Evolutionary conservation across 2,888 invertebrate species (phyloP).

Genomic region (Cheilosia grossa): DNA sequence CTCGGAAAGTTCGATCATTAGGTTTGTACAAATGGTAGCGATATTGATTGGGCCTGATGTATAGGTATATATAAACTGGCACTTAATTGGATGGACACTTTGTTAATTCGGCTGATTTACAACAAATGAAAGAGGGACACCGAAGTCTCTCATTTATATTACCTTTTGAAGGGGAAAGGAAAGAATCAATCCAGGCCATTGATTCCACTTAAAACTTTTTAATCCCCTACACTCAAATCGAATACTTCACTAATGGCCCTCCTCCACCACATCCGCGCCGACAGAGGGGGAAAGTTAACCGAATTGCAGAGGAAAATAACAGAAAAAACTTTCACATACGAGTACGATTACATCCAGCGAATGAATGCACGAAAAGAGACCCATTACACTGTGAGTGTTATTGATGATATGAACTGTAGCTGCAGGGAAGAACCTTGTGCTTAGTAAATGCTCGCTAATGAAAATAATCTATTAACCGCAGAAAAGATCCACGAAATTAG

Average conservation of each 20-base stretch:
- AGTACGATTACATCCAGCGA: background rate
- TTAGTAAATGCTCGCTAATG: slow-evolving; percentile 41
- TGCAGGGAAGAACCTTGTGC: slow-evolving; percentile 1
- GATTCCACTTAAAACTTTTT: slow-evolving; percentile 71
- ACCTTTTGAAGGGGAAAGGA: slow-evolving; percentile 14
- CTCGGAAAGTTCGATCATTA: slow-evolving; percentile 46
- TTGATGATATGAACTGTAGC: slow-evolving; percentile 23
- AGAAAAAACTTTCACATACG: slow-evolving; percentile 24
- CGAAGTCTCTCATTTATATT: background rate
- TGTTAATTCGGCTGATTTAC: slow-evolving; percentile 49
- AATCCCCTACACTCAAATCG: slow-evolving; percentile 56
- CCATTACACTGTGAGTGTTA: slow-evolving; percentile 14
- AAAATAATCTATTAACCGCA: slow-evolving; percentile 41
- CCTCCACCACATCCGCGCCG: slow-evolving; percentile 22
- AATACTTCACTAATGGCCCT: slow-evolving; percentile 54
- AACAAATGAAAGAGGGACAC: slow-evolving; percentile 1
- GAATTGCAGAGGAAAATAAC: background rate
- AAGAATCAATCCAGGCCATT: slow-evolving; percentile 26
- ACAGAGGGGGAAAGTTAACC: slow-evolving; percentile 15
- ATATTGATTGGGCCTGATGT: slow-evolving; percentile 3
- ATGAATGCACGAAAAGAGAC: background rate
- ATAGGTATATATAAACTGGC: background rate
- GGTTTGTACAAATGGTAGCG: slow-evolving; percentile 44
- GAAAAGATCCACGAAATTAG: slow-evolving; percentile 37
- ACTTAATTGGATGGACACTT: slow-evolving; percentile 60